A percentile compares a stretch with the other conserved stretches of the same genome.
Conservation (phyloP, 2,113 vertebrate genomes). For the Clarias batrachus region DNA sequence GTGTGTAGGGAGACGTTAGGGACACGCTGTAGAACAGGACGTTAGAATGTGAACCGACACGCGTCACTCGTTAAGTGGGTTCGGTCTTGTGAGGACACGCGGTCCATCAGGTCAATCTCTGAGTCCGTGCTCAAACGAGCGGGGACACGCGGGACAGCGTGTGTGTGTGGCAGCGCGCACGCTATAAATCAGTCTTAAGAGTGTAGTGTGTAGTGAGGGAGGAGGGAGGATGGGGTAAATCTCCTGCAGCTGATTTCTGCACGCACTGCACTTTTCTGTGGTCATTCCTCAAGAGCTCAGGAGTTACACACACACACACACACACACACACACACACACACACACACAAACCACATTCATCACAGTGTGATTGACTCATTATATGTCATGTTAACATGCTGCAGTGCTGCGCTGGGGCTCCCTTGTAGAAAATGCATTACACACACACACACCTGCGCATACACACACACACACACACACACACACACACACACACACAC, state of each 20-base stretch:
- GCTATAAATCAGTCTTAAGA: neutral
- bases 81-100: too few relatives aligned
- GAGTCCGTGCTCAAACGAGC: neutral
- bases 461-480: neutral
- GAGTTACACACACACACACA: constrained; percentile 33
- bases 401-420: neutral
- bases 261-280: constrained; percentile 44
- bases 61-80: neutral
- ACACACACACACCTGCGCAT: neutral
- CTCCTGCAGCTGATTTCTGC: constrained; percentile 44
- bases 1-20: too few relatives aligned
- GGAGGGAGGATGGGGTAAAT: constrained; percentile 48
- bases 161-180: neutral
- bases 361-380: constrained; percentile 13
- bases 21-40: neutral
- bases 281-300: constrained; percentile 50
- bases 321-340: constrained; percentile 21
- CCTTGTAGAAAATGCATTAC: neutral
- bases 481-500: neutral
- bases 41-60: neutral
- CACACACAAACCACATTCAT: constrained; percentile 2
- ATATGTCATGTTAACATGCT: neutral
- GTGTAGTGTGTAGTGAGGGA: constrained; percentile 54
- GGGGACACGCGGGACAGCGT: neutral
- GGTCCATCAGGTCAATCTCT: neutral